Conservation (phyloP, 2,888 invertebrate genomes). For the Volucella inflata region DNA sequence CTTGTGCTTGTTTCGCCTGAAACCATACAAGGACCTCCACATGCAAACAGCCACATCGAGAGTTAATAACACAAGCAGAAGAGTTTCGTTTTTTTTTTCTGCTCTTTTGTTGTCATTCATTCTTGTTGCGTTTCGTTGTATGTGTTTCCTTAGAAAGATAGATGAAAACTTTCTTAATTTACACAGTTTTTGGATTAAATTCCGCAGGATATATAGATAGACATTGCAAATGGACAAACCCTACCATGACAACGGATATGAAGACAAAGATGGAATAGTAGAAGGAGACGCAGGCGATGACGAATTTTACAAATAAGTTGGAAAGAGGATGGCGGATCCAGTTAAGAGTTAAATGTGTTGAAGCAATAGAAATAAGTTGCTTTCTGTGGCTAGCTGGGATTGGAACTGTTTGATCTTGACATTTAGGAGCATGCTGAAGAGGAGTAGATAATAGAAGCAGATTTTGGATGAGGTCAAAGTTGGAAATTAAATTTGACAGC, state of each 20-base stretch:
- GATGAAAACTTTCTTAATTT: constrained; percentile 69
- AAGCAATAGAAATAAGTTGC: constrained; percentile 44
- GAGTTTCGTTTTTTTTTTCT: constrained; percentile 6
- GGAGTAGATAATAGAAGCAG: not conserved
- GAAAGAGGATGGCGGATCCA: not conserved
- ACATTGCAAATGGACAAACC: constrained; percentile 45
- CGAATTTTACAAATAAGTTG: constrained; percentile 4
- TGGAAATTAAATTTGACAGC: too few relatives aligned
- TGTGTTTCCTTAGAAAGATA: constrained; percentile 8
- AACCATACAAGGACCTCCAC: constrained; percentile 55
- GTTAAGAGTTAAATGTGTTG: constrained; percentile 1
- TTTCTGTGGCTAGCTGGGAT: constrained; percentile 9
- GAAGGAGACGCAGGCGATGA: not conserved
- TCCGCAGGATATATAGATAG: constrained; percentile 57
- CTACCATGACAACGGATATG: too few relatives aligned
- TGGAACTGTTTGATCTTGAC: constrained; percentile 30
- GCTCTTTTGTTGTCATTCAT: constrained; percentile 6
- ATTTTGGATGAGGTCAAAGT: too few relatives aligned
- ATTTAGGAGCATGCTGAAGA: not conserved
- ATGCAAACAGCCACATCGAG: constrained; percentile 33
- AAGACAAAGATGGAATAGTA: not conserved
- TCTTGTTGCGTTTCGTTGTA: constrained; percentile 11
- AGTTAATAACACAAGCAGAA: constrained; percentile 64
- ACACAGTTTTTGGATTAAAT: constrained; percentile 70
- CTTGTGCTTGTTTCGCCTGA: constrained; percentile 52